phyloP scores from a whole-genome alignment of 1,140 invertebrate species.

The Cotesia glomerata region DNA sequence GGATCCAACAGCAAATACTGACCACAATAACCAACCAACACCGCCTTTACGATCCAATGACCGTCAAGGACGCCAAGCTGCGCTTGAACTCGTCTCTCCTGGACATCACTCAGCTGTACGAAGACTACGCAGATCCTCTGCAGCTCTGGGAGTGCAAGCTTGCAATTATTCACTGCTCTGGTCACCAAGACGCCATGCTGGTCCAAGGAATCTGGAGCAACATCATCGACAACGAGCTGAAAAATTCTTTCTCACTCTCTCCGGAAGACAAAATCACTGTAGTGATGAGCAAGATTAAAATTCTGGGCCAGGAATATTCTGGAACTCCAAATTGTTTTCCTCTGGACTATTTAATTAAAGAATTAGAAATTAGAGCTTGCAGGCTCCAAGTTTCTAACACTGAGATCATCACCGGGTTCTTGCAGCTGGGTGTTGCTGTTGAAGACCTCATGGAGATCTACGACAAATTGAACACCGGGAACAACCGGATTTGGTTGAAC shows the following conservation, averaged over 20 bases:
- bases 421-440: conserved; percentile 74
- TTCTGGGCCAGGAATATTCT: conserved; percentile 75
- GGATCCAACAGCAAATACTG: conserved; percentile 78
- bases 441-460: conserved; percentile 78
- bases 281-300: conserved; percentile 76
- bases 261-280: conserved; percentile 71
- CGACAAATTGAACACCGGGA: conserved; percentile 74
- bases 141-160: conserved; percentile 85
- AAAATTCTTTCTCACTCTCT: conserved; percentile 44
- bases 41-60: conserved; percentile 47
- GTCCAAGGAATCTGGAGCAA: conserved; percentile 83
- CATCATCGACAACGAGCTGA: conserved; percentile 69
- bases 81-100: conserved; percentile 70
- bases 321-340: conserved; percentile 79
- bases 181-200: conserved; percentile 77
- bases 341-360: conserved; percentile 75
- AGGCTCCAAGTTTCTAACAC: conserved; percentile 71
- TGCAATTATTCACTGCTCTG: conserved; percentile 83
- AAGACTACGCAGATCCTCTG: conserved; percentile 82
- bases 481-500: conserved; percentile 77
- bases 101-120: conserved; percentile 79
- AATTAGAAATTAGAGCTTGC: conserved; percentile 77
- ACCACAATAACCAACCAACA: conserved; percentile 67
- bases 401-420: conserved; percentile 72
- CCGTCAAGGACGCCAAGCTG: conserved; percentile 60